phyloP scores from a whole-genome alignment of 1,140 invertebrate genomes.

The Orchesella cincta region DNA sequence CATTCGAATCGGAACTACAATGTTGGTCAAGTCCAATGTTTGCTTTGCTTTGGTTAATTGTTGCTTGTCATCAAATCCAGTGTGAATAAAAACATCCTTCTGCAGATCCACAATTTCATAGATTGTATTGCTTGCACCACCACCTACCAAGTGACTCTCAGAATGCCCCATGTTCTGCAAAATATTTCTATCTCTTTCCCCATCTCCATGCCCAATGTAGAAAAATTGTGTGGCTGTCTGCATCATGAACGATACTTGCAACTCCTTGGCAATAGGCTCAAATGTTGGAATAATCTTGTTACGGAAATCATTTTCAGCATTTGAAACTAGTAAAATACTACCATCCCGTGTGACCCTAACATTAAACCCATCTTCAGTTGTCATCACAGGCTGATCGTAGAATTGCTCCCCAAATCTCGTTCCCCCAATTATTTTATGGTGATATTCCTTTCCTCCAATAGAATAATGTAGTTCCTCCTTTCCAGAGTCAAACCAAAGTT shows the following conservation, averaged over 20 bases:
- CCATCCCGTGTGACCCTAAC: background rate
- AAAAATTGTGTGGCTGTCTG: background rate
- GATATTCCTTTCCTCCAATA: background rate
- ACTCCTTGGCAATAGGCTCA: background rate
- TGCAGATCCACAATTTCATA: background rate
- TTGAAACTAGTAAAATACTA: background rate
- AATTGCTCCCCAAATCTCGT: background rate
- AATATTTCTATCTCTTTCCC: background rate
- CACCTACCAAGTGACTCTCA: background rate
- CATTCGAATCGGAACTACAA: background rate
- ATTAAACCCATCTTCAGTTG: background rate
- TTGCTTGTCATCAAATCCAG: background rate
- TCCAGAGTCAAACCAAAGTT: background rate
- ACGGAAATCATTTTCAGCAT: background rate
- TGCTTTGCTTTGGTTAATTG: background rate
- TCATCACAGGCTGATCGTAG: background rate
- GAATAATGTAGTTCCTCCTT: background rate
- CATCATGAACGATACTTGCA: background rate
- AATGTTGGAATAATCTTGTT: background rate
- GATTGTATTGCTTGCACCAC: background rate
- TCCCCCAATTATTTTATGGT: background rate
- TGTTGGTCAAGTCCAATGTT: background rate
- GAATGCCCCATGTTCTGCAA: background rate
- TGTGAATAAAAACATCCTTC: background rate
- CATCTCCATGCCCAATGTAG: background rate